Base-by-base conservation (phyloP, 2,888 invertebrate species). In the Erebia ligea region DNA sequence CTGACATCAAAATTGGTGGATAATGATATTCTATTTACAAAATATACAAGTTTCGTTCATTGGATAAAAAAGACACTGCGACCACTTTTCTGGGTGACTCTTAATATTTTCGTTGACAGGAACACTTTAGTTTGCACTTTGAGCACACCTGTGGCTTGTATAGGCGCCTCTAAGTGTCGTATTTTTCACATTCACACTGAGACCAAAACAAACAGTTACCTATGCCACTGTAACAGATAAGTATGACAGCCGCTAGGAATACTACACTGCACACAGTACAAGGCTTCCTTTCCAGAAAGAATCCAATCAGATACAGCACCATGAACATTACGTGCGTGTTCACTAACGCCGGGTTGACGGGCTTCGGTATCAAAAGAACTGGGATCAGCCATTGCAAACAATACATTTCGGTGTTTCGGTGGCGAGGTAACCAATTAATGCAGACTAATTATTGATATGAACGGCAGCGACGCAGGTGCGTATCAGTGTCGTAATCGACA, bases 311-410 rank as follows among this genome's bases (percentile, higher is more conserved):
- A 91, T 99, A 99, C 68, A 99, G 94, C 76, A 98, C 97, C 95
- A 99, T 98, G 89, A 99, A 99, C 97, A 99, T 98, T 73, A 98
- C 98, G 90, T 99, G 98, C 69, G 99, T 99, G 88, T 99, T 98
- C 80, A 99, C 95, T 73, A 99, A 94, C 52, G 98, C 98, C 82
- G 99, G 99, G 93, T 99, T 99, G 76, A 98, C 96, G 70, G 99
- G 99, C 91, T 99, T 99, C 78, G 99, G 99, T 89, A 99, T 98
- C 77, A 99, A 95, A 76, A 99, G 94, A 81, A 99, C 98, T 71
- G 99, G 99, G 82, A 99, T 97, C 84, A 99, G 94, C 97, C 98
- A 98, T 95, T 99, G 98, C 83, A 99, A 95, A 94, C 98, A 99
- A 95, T 99, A 98, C 98, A 98, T 98, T 78, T 84, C 86, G 87